Evolutionary conservation across 2,113 vertebrate species (phyloP).

Genomic region (Tursiops truncatus): DNA sequence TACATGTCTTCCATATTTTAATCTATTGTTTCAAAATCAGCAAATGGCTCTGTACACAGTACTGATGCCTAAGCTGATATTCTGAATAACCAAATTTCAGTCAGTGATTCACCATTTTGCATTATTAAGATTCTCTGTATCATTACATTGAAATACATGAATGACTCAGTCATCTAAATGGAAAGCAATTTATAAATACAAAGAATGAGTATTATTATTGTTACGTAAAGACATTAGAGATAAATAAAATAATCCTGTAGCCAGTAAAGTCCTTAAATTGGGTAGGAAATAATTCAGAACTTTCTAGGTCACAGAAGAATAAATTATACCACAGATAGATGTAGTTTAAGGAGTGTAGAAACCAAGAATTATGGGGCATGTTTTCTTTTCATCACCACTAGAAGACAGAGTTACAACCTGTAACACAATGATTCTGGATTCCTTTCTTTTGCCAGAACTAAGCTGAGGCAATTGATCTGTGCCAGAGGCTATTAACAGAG

Average conservation of each 20-base stretch:
- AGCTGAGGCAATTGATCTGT: neutral
- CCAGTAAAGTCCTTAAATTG: constrained; percentile 36
- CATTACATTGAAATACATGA: constrained; percentile 46
- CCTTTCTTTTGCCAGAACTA: neutral
- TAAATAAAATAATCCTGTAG: neutral
- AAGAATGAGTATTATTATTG: constrained; percentile 20
- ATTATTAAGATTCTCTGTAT: constrained; percentile 26
- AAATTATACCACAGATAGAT: neutral
- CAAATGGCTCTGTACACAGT: neutral
- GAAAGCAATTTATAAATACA: constrained; percentile 47
- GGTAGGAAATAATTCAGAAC: constrained; percentile 4
- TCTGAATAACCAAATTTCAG: constrained; percentile 33
- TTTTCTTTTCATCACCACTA: constrained; percentile 15
- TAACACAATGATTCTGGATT: neutral
- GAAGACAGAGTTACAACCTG: neutral
- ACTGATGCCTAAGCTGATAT: neutral
- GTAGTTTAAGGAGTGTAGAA: neutral
- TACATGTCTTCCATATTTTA: neutral
- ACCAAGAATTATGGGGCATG: neutral
- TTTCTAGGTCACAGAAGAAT: neutral
- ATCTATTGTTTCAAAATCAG: constrained; percentile 37
- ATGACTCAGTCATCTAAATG: constrained; percentile 10
- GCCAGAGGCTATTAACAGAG: neutral
- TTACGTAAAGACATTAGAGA: constrained; percentile 39
- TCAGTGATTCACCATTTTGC: constrained; percentile 10